Evolutionary conservation across 2,113 vertebrate genomes (phyloP).

Genomic region (Chauna torquata): DNA sequence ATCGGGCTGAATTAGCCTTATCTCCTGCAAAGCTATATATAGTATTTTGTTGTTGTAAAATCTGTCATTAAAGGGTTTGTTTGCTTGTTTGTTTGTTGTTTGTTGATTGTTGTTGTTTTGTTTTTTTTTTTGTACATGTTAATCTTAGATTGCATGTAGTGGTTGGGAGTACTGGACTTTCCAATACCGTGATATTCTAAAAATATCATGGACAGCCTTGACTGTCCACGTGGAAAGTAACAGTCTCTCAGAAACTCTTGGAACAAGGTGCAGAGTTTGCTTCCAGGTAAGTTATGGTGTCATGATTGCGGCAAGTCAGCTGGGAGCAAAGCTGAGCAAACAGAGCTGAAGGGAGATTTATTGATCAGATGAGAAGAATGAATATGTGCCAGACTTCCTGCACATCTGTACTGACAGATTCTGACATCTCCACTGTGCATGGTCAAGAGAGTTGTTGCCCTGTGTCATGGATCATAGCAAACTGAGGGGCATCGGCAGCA

Average conservation of each 20-base stretch:
- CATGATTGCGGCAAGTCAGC: not conserved
- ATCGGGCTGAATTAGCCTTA: conserved; percentile 13
- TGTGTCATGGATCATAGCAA: not conserved
- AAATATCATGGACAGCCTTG: conserved; percentile 3
- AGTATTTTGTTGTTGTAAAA: conserved; percentile 9
- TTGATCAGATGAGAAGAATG: not conserved
- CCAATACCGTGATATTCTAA: not conserved
- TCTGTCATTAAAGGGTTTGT: not conserved
- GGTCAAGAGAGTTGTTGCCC: not conserved
- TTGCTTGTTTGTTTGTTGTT: no score
- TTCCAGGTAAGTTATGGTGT: not conserved
- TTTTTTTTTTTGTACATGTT: not conserved
- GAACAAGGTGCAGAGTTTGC: not conserved
- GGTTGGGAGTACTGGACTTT: not conserved
- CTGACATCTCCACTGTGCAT: not conserved
- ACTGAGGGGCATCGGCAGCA: not conserved
- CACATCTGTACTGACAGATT: not conserved
- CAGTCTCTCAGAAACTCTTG: not conserved
- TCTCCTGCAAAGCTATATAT: conserved; percentile 10
- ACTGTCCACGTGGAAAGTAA: not conserved
- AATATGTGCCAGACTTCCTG: not conserved
- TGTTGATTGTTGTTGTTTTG: no score
- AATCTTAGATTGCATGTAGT: not conserved
- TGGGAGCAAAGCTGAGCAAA: not conserved
- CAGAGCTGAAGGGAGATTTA: not conserved